phyloP scores from a whole-genome alignment of 2,113 vertebrate species.

The Martes martes region DNA sequence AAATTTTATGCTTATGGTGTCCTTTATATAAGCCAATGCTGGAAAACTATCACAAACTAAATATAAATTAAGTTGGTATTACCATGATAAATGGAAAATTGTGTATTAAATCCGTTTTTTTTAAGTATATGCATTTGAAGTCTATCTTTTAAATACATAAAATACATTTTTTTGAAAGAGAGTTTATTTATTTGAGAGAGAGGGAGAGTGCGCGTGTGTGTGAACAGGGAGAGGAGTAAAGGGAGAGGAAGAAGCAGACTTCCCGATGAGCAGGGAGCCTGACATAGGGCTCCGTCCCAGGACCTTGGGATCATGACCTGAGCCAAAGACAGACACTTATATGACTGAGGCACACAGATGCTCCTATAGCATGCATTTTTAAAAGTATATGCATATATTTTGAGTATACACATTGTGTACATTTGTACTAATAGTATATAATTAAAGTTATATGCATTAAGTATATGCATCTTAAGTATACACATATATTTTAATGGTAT shows the following conservation, averaged over 20 bases:
- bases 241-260: neutral
- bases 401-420: neutral
- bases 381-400: neutral
- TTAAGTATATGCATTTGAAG: neutral
- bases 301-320: neutral
- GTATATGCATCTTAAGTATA: neutral
- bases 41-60: neutral
- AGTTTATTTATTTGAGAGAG: neutral
- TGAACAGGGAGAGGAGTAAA: neutral
- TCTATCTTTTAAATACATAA: neutral
- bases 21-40: neutral
- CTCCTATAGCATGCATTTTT: neutral
- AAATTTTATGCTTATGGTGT: neutral
- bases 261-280: neutral
- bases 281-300: neutral
- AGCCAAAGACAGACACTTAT: neutral
- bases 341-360: neutral
- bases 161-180: neutral
- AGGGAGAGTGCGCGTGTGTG: fast-evolving
- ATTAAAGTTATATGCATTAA: neutral
- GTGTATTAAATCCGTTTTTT: neutral
- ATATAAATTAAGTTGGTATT: neutral
- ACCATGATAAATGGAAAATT: neutral
- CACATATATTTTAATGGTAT: neutral
- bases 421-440: neutral